Percentiles rank a stretch among this genome's conserved stretches.
Evolutionary conservation across 2,113 vertebrate species (phyloP).

Genomic region (Tragelaphus strepsiceros): DNA sequence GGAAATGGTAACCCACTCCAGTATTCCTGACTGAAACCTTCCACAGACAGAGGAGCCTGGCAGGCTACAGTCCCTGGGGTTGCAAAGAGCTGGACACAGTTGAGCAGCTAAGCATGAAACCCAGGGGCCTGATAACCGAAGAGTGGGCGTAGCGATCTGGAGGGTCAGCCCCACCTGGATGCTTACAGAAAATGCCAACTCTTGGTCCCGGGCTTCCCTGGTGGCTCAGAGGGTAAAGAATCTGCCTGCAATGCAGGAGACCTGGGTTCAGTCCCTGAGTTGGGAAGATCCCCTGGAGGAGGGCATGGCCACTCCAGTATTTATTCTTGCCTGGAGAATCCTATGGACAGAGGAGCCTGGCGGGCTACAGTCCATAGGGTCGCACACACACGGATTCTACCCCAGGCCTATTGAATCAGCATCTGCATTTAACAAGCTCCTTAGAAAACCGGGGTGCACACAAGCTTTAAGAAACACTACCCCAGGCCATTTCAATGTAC

Average conservation of each 20-base stretch:
- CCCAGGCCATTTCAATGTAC: neutral
- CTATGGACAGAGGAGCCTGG: neutral
- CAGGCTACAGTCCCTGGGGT: neutral
- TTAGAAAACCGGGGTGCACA: fast-evolving
- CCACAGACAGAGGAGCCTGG: neutral
- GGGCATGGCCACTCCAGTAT: neutral
- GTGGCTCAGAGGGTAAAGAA: neutral
- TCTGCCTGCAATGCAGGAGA: neutral
- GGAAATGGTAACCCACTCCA: neutral
- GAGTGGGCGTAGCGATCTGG: too few relatives aligned
- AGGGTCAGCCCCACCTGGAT: neutral
- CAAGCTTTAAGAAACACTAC: neutral
- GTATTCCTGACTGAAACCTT: neutral
- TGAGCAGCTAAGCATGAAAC: neutral
- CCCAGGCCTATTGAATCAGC: neutral
- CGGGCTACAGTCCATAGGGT: neutral
- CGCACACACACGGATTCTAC: fast-evolving
- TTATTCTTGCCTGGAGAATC: neutral
- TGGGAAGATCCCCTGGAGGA: neutral
- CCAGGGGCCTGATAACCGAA: neutral
- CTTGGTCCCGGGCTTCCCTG: neutral
- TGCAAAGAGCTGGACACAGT: neutral
- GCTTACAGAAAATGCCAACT: neutral
- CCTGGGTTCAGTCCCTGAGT: neutral
- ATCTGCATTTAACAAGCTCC: neutral